A percentile compares a stretch with the other conserved stretches of the same genome.
Evolutionary conservation across 2,888 invertebrate genomes (phyloP).

Genomic region (Cephonodes hylas): DNA sequence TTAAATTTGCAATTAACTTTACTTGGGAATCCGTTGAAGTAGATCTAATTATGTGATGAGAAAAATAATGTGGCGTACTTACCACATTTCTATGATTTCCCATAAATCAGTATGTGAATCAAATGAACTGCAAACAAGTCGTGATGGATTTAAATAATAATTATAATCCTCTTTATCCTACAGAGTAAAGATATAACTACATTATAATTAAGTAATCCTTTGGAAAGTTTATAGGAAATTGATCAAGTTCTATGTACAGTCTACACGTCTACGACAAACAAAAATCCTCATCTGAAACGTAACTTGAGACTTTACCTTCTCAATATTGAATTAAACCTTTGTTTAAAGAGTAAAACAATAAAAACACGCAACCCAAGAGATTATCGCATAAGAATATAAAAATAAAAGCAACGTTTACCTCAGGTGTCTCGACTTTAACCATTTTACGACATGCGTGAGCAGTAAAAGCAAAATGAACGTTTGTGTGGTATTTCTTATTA

Average conservation of each 20-base stretch:
- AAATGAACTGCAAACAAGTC: too few relatives aligned
- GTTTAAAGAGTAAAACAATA: constrained; percentile 22
- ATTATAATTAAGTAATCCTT: too few relatives aligned
- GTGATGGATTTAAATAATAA: too few relatives aligned
- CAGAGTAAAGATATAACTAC: too few relatives aligned
- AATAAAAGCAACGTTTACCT: neutral
- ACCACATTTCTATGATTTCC: too few relatives aligned
- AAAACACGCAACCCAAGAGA: constrained; percentile 5
- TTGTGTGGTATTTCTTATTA: neutral
- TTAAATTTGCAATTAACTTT: neutral
- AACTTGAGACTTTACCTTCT: neutral
- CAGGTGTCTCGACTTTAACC: neutral
- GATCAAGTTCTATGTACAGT: neutral
- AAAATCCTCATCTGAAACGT: neutral
- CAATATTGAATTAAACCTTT: constrained; percentile 17
- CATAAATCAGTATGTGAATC: too few relatives aligned
- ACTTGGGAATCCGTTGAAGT: neutral
- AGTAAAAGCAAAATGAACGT: neutral
- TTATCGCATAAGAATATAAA: constrained; percentile 1
- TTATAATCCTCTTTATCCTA: too few relatives aligned
- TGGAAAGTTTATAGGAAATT: neutral
- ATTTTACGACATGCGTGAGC: neutral
- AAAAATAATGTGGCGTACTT: too few relatives aligned
- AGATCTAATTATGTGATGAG: too few relatives aligned
- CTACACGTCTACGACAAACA: neutral